Percentiles rank a stretch among this genome's conserved stretches.
These are phyloP conservation scores for Leptogaster cylindrica DNA, from an alignment of 2,888 invertebrate genomes.

Conservation along the genomic window DNA sequence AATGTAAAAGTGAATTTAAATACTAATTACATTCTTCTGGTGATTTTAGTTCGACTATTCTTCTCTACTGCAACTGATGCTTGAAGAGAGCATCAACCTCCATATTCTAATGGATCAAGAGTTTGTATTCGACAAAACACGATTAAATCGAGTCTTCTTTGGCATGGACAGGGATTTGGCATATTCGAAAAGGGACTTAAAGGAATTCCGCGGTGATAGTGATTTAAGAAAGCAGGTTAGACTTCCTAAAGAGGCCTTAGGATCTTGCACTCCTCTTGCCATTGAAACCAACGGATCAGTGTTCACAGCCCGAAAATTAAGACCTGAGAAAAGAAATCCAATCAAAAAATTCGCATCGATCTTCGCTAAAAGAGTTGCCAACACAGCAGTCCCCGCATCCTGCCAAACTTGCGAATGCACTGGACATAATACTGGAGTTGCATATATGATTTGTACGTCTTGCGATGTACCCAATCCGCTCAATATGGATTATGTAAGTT, in stretches of 20 bases:
- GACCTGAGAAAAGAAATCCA: constrained; percentile 65
- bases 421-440: constrained; percentile 70
- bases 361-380: constrained; percentile 71
- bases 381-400: constrained; percentile 66
- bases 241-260: constrained; percentile 76
- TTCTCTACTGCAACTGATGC: constrained; percentile 79
- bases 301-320: constrained; percentile 69
- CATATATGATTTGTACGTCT: constrained; percentile 71
- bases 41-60: constrained; percentile 75
- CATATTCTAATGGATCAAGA: constrained; percentile 85
- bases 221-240: constrained; percentile 76
- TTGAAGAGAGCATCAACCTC: constrained; percentile 80
- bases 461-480: constrained; percentile 63
- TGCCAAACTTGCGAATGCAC: constrained; percentile 76
- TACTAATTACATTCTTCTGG: not conserved
- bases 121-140: constrained; percentile 76
- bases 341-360: constrained; percentile 71
- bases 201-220: constrained; percentile 72
- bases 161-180: constrained; percentile 79
- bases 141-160: constrained; percentile 75
- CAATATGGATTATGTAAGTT: constrained; percentile 64
- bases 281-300: constrained; percentile 81
- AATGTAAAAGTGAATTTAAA: constrained; percentile 7
- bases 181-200: constrained; percentile 80
- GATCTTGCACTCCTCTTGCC: constrained; percentile 80